Percentiles rank a stretch among this genome's conserved stretches.
Evolutionary conservation across 2,113 vertebrate species (phyloP).

Genomic region (Scomber colias): DNA sequence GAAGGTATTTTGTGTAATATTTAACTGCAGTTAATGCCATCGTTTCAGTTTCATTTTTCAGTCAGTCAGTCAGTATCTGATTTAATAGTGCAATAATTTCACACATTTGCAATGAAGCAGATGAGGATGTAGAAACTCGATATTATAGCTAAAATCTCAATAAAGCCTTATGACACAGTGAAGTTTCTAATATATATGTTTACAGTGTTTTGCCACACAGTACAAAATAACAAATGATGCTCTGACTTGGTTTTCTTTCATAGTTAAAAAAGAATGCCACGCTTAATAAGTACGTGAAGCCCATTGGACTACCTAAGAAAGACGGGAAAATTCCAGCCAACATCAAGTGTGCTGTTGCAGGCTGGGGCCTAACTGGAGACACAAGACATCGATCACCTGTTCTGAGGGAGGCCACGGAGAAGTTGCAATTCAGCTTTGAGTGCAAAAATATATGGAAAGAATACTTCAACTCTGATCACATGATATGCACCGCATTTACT

Average conservation of each 20-base stretch:
- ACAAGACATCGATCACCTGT: not conserved
- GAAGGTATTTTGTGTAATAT: not conserved
- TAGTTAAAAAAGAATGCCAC: constrained; percentile 67
- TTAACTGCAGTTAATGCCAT: too few species aligned
- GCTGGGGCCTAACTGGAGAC: constrained; percentile 64
- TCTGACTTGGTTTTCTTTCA: constrained; percentile 1
- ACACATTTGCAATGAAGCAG: constrained; percentile 13
- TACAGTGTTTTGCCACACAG: not conserved
- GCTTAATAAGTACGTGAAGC: constrained; percentile 55
- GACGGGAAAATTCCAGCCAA: constrained; percentile 13
- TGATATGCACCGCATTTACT: constrained; percentile 69
- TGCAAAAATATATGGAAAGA: constrained; percentile 45
- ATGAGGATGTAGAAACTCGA: not conserved
- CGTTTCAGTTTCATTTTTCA: not conserved
- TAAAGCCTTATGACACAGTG: not conserved
- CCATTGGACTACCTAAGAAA: constrained; percentile 52
- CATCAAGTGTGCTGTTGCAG: constrained; percentile 61
- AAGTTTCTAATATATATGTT: not conserved
- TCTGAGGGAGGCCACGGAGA: constrained; percentile 63
- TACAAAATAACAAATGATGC: not conserved
- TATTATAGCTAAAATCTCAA: not conserved
- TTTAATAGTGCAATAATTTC: not conserved
- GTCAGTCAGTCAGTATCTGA: too few species aligned
- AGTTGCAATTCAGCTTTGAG: not conserved
- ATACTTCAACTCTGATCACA: constrained; percentile 21